Percentiles rank a stretch among this genome's conserved stretches.
These are phyloP conservation scores for Phallusia fumigata DNA, from an alignment of 23 tunicate genomes.

Conservation along the genomic window DNA sequence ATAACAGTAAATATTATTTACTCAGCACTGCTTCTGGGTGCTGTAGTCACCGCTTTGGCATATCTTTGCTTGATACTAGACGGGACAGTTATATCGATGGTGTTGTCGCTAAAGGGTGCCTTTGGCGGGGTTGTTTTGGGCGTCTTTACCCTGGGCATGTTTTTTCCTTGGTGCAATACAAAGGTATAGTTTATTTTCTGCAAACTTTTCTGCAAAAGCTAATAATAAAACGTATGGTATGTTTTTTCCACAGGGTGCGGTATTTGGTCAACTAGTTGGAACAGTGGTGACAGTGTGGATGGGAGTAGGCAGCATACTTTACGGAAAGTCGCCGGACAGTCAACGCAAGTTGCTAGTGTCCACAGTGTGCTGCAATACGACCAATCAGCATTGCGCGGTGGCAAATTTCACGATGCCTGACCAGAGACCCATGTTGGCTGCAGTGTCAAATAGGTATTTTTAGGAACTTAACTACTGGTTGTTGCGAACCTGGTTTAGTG, in stretches of 20 bases:
- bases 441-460: no score
- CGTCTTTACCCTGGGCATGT: slow-evolving; percentile 31
- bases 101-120: slow-evolving; percentile 15
- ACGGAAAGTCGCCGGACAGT: neutral
- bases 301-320: neutral
- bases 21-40: slow-evolving; percentile 33
- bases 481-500: no score
- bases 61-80: slow-evolving; percentile 20
- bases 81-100: slow-evolving; percentile 25
- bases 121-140: slow-evolving; percentile 39
- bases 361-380: neutral
- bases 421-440: no score
- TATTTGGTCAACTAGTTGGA: neutral
- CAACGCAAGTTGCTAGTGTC: neutral
- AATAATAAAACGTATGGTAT: no score
- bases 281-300: neutral
- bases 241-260: neutral
- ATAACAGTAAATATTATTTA: neutral
- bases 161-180: slow-evolving; percentile 48
- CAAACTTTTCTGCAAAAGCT: neutral
- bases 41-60: slow-evolving; percentile 23
- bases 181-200: neutral
- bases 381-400: neutral
- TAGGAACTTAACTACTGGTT: no score
- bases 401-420: neutral